A percentile compares a stretch with the other conserved stretches of the same genome.
Evolutionary conservation across 1,140 invertebrate genomes (phyloP).

Genomic region (silkworm (Bombyx mori)): DNA sequence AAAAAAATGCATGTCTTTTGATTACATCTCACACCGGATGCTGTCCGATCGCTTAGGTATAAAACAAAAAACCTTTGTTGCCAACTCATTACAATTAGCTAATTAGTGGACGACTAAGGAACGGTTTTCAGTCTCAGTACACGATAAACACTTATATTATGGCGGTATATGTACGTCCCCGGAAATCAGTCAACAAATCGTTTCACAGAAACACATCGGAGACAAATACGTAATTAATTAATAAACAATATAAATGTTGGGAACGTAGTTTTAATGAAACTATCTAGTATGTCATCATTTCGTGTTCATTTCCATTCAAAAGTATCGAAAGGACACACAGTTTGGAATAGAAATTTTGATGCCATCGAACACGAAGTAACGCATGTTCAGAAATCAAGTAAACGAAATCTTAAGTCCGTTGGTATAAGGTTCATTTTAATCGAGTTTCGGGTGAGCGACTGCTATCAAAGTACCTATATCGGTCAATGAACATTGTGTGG

Average conservation of each 20-base stretch:
- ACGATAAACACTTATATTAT: not conserved
- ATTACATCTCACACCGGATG: too few relatives aligned
- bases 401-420: too few relatives aligned
- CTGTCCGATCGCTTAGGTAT: not conserved
- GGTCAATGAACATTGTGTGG: slow-evolving; percentile 14
- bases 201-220: slow-evolving; percentile 6
- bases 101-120: too few relatives aligned
- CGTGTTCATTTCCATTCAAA: slow-evolving; percentile 19
- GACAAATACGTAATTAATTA: slow-evolving; percentile 20
- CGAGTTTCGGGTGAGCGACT: too few relatives aligned
- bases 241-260: slow-evolving; percentile 12
- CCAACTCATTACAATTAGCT: too few relatives aligned
- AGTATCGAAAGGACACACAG: slow-evolving; percentile 7
- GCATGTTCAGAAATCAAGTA: too few relatives aligned
- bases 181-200: not conserved
- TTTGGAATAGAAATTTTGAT: slow-evolving; percentile 12
- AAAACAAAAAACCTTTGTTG: not conserved
- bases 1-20: too few relatives aligned
- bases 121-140: not conserved
- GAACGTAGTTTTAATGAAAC: slow-evolving; percentile 19
- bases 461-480: slow-evolving; percentile 1
- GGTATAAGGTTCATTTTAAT: too few relatives aligned
- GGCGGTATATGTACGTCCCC: not conserved
- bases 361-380: not conserved
- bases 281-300: slow-evolving; percentile 19